phyloP scores from a whole-genome alignment of 1,140 invertebrate genomes.

The Nymphalis io region DNA sequence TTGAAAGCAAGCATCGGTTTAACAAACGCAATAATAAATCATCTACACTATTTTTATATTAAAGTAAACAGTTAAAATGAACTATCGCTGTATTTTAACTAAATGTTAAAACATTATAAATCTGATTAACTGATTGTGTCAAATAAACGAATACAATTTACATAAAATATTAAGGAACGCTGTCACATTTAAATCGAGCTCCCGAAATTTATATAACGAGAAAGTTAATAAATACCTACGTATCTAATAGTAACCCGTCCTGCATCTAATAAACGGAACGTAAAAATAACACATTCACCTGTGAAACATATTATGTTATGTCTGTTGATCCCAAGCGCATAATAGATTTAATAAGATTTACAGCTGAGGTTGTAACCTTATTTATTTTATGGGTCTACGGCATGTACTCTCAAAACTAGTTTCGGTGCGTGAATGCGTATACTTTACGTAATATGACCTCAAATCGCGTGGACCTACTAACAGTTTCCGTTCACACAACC shows the following conservation, averaged over 20 bases:
- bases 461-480: constrained; percentile 44
- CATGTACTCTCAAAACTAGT: constrained; percentile 57
- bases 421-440: constrained; percentile 39
- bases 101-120: not conserved
- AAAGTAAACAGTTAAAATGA: not conserved
- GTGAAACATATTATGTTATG: constrained; percentile 19
- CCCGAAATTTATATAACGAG: constrained; percentile 1
- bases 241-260: constrained; percentile 18
- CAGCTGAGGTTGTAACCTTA: constrained; percentile 59
- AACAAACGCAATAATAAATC: not conserved
- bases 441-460: constrained; percentile 48
- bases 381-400: constrained; percentile 71
- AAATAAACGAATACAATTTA: constrained; percentile 2
- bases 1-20: not conserved
- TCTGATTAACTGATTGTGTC: not conserved
- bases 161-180: constrained; percentile 4
- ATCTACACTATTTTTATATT: not conserved
- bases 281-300: constrained; percentile 25
- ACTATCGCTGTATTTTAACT: not conserved
- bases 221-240: constrained; percentile 1
- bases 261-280: constrained; percentile 21
- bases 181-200: not conserved
- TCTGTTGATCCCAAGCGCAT: constrained; percentile 42
- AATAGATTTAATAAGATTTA: constrained; percentile 58
- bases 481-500: constrained; percentile 51